phyloP scores from a whole-genome alignment of 2,797 vertebrate species.

The Etheostoma nigrum region DNA sequence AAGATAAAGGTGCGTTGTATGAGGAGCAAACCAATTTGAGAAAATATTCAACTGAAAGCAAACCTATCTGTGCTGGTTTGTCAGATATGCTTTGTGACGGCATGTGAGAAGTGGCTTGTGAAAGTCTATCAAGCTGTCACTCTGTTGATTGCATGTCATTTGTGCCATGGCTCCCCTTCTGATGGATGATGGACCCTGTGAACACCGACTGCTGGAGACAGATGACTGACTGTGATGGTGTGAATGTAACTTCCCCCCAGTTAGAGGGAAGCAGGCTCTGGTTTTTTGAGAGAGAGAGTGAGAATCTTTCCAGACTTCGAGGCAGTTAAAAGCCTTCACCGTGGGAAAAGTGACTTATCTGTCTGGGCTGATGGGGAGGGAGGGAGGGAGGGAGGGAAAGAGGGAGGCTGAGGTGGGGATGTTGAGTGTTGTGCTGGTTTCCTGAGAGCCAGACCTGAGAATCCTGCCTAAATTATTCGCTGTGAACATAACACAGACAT shows the following conservation, averaged over 20 bases:
- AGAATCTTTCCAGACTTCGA: constrained; percentile 38
- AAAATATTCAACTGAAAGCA: constrained; percentile 3
- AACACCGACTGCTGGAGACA: constrained; percentile 35
- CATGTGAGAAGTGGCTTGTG: constrained; percentile 48
- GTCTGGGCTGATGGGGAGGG: constrained; percentile 45
- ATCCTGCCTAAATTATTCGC: constrained; percentile 13
- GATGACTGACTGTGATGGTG: constrained; percentile 56
- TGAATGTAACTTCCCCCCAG: constrained; percentile 39
- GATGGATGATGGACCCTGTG: constrained; percentile 55
- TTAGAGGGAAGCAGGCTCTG: constrained; percentile 4
- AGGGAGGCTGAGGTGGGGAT: not conserved
- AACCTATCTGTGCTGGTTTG: constrained; percentile 39
- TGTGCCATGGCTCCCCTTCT: constrained; percentile 36
- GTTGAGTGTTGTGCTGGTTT: constrained; percentile 39
- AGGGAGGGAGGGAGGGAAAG: constrained; percentile 4
- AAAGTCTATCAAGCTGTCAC: constrained; percentile 67
- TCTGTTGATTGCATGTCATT: constrained; percentile 53
- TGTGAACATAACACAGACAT: not conserved
- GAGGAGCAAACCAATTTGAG: not conserved
- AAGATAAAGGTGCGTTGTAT: constrained; percentile 14
- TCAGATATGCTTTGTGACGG: constrained; percentile 50
- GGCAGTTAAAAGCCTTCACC: constrained; percentile 53
- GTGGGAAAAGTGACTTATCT: constrained; percentile 59
- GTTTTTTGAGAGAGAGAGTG: constrained; percentile 20
- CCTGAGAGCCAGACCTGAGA: constrained; percentile 18